These are phyloP conservation scores for Ptyas mucosa DNA, from an alignment of 2,113 vertebrate genomes.

Conservation along the genomic window DNA sequence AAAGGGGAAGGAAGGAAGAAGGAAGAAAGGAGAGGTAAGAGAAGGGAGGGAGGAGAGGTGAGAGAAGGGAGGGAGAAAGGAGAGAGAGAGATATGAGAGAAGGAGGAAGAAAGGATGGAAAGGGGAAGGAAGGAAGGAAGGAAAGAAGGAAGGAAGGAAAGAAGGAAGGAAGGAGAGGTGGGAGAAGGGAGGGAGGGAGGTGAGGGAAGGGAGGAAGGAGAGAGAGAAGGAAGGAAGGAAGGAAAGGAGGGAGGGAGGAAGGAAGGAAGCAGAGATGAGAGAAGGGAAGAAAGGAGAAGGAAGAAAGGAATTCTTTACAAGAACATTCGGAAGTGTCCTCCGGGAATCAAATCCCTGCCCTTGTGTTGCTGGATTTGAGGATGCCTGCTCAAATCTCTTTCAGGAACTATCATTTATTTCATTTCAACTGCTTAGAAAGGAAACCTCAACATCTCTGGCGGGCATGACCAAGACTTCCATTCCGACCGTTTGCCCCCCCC, in stretches of 20 bases:
- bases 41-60: too few species aligned
- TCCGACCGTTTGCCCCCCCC: background rate
- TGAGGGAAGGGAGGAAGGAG: too few species aligned
- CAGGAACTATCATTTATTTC: background rate
- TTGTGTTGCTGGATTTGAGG: background rate
- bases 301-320: background rate
- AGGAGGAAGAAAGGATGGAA: too few species aligned
- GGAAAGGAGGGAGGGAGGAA: rapidly evolving
- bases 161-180: background rate
- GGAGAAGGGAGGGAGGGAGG: too few species aligned
- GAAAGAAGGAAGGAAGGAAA: rapidly evolving
- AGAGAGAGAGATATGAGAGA: too few species aligned
- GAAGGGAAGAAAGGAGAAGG: background rate
- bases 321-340: background rate
- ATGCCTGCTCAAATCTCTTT: background rate
- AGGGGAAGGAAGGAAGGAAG: too few species aligned
- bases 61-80: too few species aligned
- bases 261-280: too few species aligned
- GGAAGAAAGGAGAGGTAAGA: too few species aligned
- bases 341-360: background rate
- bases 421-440: background rate
- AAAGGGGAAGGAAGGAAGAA: too few species aligned
- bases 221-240: rapidly evolving
- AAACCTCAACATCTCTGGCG: background rate
- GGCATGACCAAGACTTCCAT: background rate